Evolutionary conservation across 2,113 vertebrate species (phyloP).

Genomic region (Pao palembangensis): DNA sequence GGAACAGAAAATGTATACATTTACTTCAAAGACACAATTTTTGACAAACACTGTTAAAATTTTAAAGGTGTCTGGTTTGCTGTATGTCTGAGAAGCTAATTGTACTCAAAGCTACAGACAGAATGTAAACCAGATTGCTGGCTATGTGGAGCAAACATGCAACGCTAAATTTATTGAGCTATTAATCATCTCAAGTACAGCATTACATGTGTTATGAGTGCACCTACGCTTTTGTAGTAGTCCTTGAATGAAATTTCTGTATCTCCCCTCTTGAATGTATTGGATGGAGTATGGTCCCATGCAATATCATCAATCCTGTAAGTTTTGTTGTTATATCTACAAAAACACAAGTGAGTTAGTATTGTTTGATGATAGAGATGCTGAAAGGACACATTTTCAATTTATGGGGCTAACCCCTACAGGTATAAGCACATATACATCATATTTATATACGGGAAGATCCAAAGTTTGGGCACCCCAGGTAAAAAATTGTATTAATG

Average conservation of each 20-base stretch:
- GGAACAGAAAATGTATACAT: not conserved
- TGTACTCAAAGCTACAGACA: no score
- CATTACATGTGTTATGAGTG: not conserved
- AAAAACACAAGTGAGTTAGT: not conserved
- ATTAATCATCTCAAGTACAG: not conserved
- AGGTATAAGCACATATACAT: no score
- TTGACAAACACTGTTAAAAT: not conserved
- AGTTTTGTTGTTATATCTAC: slow-evolving; percentile 94
- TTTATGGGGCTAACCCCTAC: no score
- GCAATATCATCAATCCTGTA: slow-evolving; percentile 91
- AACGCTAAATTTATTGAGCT: no score
- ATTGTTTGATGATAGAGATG: not conserved
- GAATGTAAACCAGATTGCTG: no score
- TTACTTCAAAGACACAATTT: not conserved
- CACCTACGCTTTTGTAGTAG: slow-evolving; percentile 84
- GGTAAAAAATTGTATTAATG: no score
- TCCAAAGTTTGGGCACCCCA: no score
- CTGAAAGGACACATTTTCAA: not conserved
- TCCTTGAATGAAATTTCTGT: slow-evolving; percentile 81
- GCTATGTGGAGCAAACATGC: no score
- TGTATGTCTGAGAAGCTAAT: not conserved
- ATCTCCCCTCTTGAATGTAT: slow-evolving; percentile 84
- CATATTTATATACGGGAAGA: no score
- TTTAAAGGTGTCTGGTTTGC: not conserved
- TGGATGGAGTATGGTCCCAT: slow-evolving; percentile 86